Evolutionary conservation across 2,888 invertebrate species (phyloP), one percentile per base, ranked within the genome.

Genomic region (Gari tellinella): DNA sequence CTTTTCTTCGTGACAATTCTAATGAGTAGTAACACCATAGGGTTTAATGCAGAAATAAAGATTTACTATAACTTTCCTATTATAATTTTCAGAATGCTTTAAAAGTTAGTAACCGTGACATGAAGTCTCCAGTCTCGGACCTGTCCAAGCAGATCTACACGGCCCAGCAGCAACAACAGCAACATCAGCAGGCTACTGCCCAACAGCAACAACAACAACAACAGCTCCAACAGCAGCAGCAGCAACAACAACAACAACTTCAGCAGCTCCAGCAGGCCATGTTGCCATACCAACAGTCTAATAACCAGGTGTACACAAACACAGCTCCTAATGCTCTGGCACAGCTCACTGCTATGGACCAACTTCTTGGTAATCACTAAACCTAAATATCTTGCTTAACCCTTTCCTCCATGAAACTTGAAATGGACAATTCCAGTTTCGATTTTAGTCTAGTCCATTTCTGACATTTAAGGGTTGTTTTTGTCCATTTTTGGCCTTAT

Each of bases 121-220:
- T 67, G 15, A 76, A 74, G 31, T 65, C 78, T 0, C 74, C 80
- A 12, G 70, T 74, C 10, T 73, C 74, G 40, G 83, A 80, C 43
- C 60, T 77, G 37, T 69, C 79, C n/a, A 80, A 85, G 55, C 66
- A 78, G 62, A 65, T 73, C 40, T 81, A 68, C 57, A 79, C 78
- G 31, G 77, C 82, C 41, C 79, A 74, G 57, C 87, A 86, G 63
- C 90, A 86, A 45, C 87, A 84, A 70, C 85, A 86, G 80, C 75
- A 75, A 25, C 75, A 75, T 46, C 75, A 75, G 45, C 72, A 72
- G 41, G 62, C 56, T 7, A 74, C 70, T 25, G 60, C 53, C 1
- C 66, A 81, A 49, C 74, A 70, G 58, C 86, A 85, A 57, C 89
- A 85, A 49, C 86, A 83, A 63, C 84, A 86, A 37, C 73, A 68